Conservation (phyloP, 2,888 invertebrate genomes). For the Polyommatus icarus region DNA sequence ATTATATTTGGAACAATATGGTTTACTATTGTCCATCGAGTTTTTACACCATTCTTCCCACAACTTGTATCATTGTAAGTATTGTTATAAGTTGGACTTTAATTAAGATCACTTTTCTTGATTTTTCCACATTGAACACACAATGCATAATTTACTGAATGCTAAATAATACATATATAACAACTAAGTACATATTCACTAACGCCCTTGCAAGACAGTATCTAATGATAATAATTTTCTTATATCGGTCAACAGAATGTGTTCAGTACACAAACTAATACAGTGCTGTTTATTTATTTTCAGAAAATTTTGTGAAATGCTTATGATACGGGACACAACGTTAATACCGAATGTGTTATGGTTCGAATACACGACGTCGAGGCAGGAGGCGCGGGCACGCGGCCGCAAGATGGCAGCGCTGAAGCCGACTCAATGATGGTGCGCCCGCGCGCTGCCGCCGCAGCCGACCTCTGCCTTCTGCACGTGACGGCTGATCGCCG, state of each 20-base stretch:
- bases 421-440: constrained; percentile 90
- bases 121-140: neutral
- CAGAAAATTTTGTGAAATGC: constrained; percentile 92
- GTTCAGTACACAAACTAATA: too few relatives aligned
- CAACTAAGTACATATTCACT: too few relatives aligned
- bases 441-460: constrained; percentile 69
- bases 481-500: constrained; percentile 73
- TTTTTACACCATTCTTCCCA: constrained; percentile 92
- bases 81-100: constrained; percentile 22
- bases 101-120: neutral
- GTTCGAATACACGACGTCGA: constrained; percentile 95
- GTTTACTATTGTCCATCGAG: constrained; percentile 89
- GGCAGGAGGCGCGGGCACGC: constrained; percentile 90
- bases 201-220: too few relatives aligned
- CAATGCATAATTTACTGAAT: too few relatives aligned
- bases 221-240: too few relatives aligned
- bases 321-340: constrained; percentile 93
- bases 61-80: constrained; percentile 91
- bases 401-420: constrained; percentile 89
- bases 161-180: too few relatives aligned
- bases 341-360: constrained; percentile 95
- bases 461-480: constrained; percentile 55
- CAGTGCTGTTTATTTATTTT: constrained; percentile 45
- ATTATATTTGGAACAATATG: constrained; percentile 87
- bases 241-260: too few relatives aligned